A percentile compares a stretch with the other conserved stretches of the same genome.
phyloP scores from a whole-genome alignment of 2,888 invertebrate genomes.

The Drosophila anomalata region DNA sequence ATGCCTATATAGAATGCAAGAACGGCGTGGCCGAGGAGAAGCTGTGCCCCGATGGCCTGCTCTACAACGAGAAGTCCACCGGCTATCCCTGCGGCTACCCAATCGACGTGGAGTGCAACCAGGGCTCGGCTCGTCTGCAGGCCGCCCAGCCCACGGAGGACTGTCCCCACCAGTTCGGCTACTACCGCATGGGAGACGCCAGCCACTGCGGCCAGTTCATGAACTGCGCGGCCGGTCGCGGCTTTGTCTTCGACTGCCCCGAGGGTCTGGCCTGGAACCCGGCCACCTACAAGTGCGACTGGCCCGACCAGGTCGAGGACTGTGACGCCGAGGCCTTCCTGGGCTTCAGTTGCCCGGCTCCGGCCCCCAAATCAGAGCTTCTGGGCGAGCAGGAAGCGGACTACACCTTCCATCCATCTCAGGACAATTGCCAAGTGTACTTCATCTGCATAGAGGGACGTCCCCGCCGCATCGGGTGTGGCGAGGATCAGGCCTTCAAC shows the following conservation, averaged over 20 bases:
- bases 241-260: conserved; percentile 90
- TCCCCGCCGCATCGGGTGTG: conserved; percentile 91
- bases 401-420: conserved; percentile 84
- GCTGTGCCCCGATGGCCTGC: conserved; percentile 91
- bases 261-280: conserved; percentile 92
- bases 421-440: conserved; percentile 90
- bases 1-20: conserved; percentile 89
- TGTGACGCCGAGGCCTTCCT: conserved; percentile 92
- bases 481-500: conserved; percentile 91
- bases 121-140: conserved; percentile 87
- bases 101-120: conserved; percentile 90
- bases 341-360: conserved; percentile 91
- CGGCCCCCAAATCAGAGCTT: conserved; percentile 71
- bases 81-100: conserved; percentile 93
- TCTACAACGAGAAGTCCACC: conserved; percentile 90
- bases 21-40: conserved; percentile 91
- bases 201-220: conserved; percentile 91
- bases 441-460: conserved; percentile 90
- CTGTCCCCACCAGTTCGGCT: conserved; percentile 93
- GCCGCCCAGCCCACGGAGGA: conserved; percentile 87
- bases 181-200: conserved; percentile 89
- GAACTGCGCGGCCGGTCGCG: conserved; percentile 92
- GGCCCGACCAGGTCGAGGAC: conserved; percentile 92
- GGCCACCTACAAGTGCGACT: conserved; percentile 91
- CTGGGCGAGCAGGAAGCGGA: conserved; percentile 84